These are phyloP conservation scores for Ceratitis capitata DNA, from an alignment of 1,140 invertebrate species.

Conservation along the genomic window DNA sequence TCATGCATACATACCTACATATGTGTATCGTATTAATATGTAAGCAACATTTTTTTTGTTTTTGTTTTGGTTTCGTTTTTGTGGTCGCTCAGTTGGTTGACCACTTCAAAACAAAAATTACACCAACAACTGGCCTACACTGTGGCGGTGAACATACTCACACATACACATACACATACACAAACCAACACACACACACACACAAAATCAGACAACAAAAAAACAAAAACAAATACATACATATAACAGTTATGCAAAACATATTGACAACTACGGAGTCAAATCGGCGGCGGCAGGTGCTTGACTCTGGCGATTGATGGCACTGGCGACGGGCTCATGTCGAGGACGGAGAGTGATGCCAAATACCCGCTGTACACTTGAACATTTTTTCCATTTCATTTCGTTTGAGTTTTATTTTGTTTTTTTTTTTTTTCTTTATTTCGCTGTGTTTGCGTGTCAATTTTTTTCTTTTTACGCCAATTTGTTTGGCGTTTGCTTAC, in stretches of 20 bases:
- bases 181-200: too few relatives aligned
- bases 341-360: background rate
- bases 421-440: background rate
- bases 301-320: background rate
- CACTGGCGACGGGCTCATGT: background rate
- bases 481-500: background rate
- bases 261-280: background rate
- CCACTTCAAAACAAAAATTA: slow-evolving; percentile 38
- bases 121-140: slow-evolving; percentile 37
- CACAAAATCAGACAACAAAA: too few relatives aligned
- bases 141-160: background rate
- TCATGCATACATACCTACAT: too few relatives aligned
- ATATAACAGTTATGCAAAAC: too few relatives aligned
- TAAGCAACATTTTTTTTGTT: background rate
- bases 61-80: slow-evolving; percentile 26
- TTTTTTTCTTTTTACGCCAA: background rate
- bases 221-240: too few relatives aligned
- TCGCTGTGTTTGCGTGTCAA: background rate
- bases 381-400: slow-evolving; percentile 18
- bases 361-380: background rate
- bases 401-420: background rate
- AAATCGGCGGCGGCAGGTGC: background rate
- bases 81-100: slow-evolving; percentile 40
- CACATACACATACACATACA: background rate
- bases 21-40: background rate